Evolutionary conservation across 2,113 vertebrate species (phyloP).

Genomic region (Rhodinocichla rosea): DNA sequence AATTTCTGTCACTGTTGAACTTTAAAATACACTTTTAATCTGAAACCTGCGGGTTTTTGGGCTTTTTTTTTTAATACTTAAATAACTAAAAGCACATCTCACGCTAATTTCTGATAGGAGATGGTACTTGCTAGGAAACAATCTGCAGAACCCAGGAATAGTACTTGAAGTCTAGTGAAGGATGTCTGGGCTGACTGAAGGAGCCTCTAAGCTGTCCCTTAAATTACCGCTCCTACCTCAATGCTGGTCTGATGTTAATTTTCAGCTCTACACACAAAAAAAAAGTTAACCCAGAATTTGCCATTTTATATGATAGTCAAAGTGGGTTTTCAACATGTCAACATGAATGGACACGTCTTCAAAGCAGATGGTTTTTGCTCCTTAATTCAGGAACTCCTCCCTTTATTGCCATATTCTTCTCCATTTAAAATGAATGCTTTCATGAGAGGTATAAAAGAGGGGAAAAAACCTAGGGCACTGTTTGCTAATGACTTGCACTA

Average conservation of each 20-base stretch:
- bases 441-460: neutral
- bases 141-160: neutral
- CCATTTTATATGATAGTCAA: neutral
- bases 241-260: neutral
- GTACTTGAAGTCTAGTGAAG: neutral
- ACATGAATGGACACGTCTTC: neutral
- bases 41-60: neutral
- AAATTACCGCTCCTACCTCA: neutral
- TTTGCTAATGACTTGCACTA: neutral
- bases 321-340: neutral
- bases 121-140: neutral
- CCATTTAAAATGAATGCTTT: neutral
- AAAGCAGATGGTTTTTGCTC: neutral
- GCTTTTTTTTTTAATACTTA: too few relatives aligned
- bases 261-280: neutral
- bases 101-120: neutral
- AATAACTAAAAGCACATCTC: neutral
- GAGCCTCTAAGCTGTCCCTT: neutral
- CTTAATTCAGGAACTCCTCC: neutral
- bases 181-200: neutral
- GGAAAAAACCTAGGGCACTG: neutral
- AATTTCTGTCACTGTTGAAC: neutral
- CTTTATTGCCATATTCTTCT: neutral
- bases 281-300: neutral
- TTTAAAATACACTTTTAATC: neutral